Conservation (phyloP, 2,888 invertebrate species). For the Apamea epomidion region DNA sequence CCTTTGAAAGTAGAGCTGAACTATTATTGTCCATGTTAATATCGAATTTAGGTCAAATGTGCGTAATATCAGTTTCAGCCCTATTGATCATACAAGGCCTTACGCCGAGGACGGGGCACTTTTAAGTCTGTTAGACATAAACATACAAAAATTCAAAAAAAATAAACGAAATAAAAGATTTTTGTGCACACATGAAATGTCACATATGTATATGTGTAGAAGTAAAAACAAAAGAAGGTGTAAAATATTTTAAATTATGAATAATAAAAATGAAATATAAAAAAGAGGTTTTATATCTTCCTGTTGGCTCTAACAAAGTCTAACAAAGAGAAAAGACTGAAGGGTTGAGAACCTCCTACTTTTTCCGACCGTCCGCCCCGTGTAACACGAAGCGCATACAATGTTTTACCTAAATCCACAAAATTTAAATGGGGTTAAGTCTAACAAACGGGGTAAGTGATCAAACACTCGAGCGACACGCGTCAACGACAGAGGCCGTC, state of each 20-base stretch:
- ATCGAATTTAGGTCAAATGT: conserved; percentile 52
- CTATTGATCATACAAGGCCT: conserved; percentile 12
- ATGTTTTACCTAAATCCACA: background rate
- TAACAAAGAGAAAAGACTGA: background rate
- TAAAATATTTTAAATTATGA: too few relatives aligned
- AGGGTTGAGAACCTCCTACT: background rate
- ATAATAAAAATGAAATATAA: too few relatives aligned
- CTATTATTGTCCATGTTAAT: conserved; percentile 42
- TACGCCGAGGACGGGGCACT: background rate
- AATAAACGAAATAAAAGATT: too few relatives aligned
- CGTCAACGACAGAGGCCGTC: too few relatives aligned
- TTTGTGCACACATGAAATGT: too few relatives aligned
- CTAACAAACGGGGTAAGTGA: background rate
- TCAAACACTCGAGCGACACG: background rate
- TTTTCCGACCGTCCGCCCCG: background rate
- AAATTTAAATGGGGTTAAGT: background rate
- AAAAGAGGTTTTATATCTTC: too few relatives aligned
- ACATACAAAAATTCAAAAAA: too few relatives aligned
- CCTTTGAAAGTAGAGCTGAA: conserved; percentile 51
- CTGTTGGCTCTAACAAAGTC: too few relatives aligned
- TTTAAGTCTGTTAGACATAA: background rate
- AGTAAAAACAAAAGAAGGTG: too few relatives aligned
- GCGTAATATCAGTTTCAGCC: conserved; percentile 41
- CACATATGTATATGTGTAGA: too few relatives aligned
- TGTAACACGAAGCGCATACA: background rate